phyloP scores from a whole-genome alignment of 2,113 vertebrate genomes.

The Empidonax traillii region DNA sequence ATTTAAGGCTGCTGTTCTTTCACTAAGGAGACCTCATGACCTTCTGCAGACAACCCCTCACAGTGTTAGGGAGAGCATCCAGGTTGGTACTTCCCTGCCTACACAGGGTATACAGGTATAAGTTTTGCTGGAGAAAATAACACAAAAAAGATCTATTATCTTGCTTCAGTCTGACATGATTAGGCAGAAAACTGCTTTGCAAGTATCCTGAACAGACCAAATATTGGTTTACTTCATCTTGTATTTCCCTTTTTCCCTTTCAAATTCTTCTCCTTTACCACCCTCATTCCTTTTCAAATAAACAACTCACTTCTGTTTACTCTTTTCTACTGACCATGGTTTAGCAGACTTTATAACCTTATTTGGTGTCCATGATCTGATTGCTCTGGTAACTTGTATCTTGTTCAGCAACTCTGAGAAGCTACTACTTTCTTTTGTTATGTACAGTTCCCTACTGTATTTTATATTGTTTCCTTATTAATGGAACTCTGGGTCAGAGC shows the following conservation, averaged over 20 bases:
- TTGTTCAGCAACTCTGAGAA: neutral
- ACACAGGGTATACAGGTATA: neutral
- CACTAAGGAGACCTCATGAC: neutral
- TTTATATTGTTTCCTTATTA: neutral
- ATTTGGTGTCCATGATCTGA: neutral
- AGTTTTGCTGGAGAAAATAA: neutral
- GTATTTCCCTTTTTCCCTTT: neutral
- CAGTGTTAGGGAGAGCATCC: neutral
- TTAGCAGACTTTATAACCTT: neutral
- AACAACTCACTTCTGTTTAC: neutral
- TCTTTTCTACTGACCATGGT: rapidly evolving
- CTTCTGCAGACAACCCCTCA: neutral
- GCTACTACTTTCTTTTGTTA: neutral
- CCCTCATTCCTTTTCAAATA: neutral
- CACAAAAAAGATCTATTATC: neutral
- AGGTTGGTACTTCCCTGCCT: neutral
- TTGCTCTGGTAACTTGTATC: neutral
- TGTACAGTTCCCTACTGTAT: neutral
- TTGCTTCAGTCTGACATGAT: neutral
- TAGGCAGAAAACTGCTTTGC: neutral
- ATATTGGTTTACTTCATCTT: neutral
- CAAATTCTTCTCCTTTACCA: neutral
- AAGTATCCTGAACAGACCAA: neutral
- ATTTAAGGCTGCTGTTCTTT: neutral
- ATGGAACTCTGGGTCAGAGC: neutral